A percentile compares a stretch with the other conserved stretches of the same genome.
Conservation (phyloP, 2,113 vertebrate species). For the Nothobranchius furzeri region DNA sequence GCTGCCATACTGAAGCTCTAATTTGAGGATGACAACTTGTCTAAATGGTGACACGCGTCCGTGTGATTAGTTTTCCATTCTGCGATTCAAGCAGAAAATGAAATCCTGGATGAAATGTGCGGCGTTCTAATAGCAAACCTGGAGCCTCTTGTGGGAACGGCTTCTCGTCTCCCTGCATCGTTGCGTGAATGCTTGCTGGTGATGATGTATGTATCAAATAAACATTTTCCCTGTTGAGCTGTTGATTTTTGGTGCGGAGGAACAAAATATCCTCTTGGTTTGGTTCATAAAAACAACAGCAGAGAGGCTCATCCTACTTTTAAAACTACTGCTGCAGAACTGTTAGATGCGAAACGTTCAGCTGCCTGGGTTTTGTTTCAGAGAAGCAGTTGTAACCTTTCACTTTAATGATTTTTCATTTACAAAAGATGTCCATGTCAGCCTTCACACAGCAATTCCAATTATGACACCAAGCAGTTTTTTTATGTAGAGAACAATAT, state of each 20-base stretch:
- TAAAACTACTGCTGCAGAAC: background rate
- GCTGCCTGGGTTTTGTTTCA: conserved; percentile 5
- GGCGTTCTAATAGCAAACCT: conserved; percentile 20
- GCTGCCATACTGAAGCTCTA: conserved; percentile 56
- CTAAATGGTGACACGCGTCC: conserved; percentile 34
- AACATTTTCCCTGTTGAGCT: conserved; percentile 22
- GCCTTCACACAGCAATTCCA: conserved; percentile 18
- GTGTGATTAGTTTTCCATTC: conserved; percentile 58
- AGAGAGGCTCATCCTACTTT: conserved; percentile 10
- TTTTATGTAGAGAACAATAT: background rate
- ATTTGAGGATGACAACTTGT: conserved; percentile 51
- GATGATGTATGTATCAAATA: conserved; percentile 29
- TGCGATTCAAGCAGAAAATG: conserved; percentile 59
- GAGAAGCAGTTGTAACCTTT: conserved; percentile 9
- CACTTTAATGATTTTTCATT: background rate
- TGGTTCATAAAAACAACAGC: background rate
- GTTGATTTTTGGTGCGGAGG: conserved; percentile 10
- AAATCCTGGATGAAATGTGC: conserved; percentile 48
- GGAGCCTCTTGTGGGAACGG: conserved; percentile 26
- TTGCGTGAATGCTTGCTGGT: conserved; percentile 17
- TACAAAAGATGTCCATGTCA: conserved; percentile 1
- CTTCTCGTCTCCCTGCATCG: conserved; percentile 8
- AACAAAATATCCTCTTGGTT: conserved; percentile 26
- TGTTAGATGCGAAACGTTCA: background rate
- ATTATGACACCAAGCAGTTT: conserved; percentile 1